These are phyloP conservation scores for Salarias fasciatus DNA, from an alignment of 2,797 vertebrate species.

Conservation along the genomic window DNA sequence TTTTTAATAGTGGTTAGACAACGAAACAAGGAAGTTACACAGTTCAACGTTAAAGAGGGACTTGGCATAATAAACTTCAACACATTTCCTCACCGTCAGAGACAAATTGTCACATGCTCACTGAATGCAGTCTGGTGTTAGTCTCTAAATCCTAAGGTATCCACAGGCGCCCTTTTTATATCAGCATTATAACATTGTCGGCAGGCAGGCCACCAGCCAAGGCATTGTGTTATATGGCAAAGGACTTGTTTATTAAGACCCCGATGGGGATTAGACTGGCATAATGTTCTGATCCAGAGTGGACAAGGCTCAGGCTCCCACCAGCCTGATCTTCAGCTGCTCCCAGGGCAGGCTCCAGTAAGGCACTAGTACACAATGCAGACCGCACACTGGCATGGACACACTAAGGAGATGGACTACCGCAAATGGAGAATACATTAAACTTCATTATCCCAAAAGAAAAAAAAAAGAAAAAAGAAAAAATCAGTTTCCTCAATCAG, in stretches of 20 bases:
- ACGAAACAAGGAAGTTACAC: slow-evolving; percentile 64
- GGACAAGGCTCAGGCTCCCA: slow-evolving; percentile 70
- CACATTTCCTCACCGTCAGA: slow-evolving; percentile 62
- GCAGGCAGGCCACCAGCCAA: slow-evolving; percentile 77
- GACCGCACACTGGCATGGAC: slow-evolving; percentile 70
- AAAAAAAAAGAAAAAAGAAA: slow-evolving; percentile 4
- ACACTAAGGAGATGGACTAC: slow-evolving; percentile 47
- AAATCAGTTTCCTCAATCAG: slow-evolving; percentile 30
- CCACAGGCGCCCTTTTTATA: slow-evolving; percentile 61
- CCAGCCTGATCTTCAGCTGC: slow-evolving; percentile 67
- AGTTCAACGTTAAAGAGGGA: slow-evolving; percentile 56
- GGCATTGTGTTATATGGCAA: slow-evolving; percentile 77
- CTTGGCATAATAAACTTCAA: slow-evolving; percentile 60
- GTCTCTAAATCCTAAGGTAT: slow-evolving; percentile 66
- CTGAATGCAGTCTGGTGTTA: slow-evolving; percentile 77
- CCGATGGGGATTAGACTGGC: slow-evolving; percentile 61
- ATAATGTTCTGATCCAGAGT: slow-evolving; percentile 71
- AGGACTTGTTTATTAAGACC: slow-evolving; percentile 64
- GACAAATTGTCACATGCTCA: slow-evolving; percentile 73
- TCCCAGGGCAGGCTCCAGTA: slow-evolving; percentile 78
- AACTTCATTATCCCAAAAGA: slow-evolving; percentile 24
- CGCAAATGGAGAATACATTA: slow-evolving; percentile 36
- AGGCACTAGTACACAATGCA: slow-evolving; percentile 85
- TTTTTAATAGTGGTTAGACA: slow-evolving; percentile 62
- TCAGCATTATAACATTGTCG: slow-evolving; percentile 64